Evolutionary conservation across 2,113 vertebrate species (phyloP), one percentile per base, ranked within the genome.

Genomic region (Chloropsis hardwickii): DNA sequence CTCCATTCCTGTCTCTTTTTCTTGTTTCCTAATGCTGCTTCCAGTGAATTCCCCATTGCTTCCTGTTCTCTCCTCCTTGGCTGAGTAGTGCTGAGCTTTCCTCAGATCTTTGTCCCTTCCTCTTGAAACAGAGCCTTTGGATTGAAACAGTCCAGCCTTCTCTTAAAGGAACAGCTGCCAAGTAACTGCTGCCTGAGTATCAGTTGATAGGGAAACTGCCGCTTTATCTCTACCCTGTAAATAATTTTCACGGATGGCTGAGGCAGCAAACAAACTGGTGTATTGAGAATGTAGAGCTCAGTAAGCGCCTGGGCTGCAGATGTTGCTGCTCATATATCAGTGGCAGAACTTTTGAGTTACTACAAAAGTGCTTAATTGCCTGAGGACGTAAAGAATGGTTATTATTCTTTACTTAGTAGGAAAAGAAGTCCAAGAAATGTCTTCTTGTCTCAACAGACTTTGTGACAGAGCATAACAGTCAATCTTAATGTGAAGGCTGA

Each of bases 11-110:
- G 54, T 77, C 56, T 86, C 74, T 74, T 76, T 91, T 73, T 88
- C 64, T 74, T 78, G n/a, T 74, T 96, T 88, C 77, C 83, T 81
- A 82, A 60, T 71, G 23, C 73, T 65, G 37, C 44, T 92, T 87
- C 72, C 66, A 82, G 47, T 76, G 84, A 92, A 78, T 72, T 94
- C 71, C 81, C 62, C 0, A 1, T 89, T 81, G 77, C 83, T 95
- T 94, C 88, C 88, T 84, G 88, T 94, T 92, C 83, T 92, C 37
- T 87, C 42, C 80, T 93, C 14, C 47, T 85, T 79, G 88, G 69
- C 72, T 28, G 39, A 90, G 80, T 33, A 22, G 23, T 33, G 82
- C 83, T 94, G 44, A 88, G 76, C 86, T 91, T 89, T 69, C 29
- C 33, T 85, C 58, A 88, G 73, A 72, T 87, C 86, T 69, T 91